These are phyloP conservation scores for Acinonyx jubatus DNA, from an alignment of 2,113 vertebrate genomes.

Conservation along the genomic window DNA sequence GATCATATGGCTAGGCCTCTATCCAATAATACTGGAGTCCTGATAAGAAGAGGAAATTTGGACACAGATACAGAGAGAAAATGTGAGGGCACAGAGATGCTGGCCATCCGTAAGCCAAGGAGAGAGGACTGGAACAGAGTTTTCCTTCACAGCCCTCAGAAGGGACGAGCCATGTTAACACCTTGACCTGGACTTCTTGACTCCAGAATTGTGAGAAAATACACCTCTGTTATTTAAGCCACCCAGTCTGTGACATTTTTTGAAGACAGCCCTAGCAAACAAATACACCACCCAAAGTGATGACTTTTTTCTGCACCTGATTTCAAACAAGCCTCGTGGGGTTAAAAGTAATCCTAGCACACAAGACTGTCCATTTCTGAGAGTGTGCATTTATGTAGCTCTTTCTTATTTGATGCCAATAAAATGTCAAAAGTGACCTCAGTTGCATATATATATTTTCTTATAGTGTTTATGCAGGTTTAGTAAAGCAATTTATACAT, in stretches of 20 bases:
- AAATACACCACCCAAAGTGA: background rate
- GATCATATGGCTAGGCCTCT: background rate
- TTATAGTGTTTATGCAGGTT: background rate
- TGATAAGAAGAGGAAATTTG: background rate
- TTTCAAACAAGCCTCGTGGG: background rate
- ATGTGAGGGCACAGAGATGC: background rate
- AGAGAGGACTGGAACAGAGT: background rate
- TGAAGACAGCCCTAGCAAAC: no score
- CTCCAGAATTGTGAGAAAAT: background rate
- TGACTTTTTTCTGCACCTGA: background rate
- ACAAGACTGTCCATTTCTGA: background rate
- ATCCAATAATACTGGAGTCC: background rate
- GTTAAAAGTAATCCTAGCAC: background rate
- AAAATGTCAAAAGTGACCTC: background rate
- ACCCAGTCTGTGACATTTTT: background rate
- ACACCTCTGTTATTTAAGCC: background rate
- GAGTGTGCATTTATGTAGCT: background rate
- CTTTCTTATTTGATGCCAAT: background rate
- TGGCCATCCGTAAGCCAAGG: background rate
- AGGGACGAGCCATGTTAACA: background rate
- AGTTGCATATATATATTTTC: background rate
- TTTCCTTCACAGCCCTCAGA: background rate
- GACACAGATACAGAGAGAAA: background rate
- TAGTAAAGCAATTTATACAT: background rate
- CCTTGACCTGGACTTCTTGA: background rate